Evolutionary conservation across 2,888 invertebrate species (phyloP).

Genomic region (Eupelmus urozonus): DNA sequence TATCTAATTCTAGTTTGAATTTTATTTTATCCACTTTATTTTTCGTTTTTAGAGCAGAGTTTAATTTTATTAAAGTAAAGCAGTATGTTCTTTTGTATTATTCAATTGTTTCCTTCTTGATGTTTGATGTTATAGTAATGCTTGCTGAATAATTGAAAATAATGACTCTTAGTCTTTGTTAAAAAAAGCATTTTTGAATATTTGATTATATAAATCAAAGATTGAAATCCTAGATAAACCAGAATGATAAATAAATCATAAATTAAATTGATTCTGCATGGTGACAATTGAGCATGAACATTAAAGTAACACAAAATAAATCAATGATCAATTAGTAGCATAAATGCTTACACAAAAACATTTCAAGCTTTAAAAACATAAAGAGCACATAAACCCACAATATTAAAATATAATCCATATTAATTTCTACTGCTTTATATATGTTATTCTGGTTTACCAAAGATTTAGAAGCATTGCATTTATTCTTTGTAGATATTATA

Average conservation of each 20-base stretch:
- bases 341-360: constrained; percentile 11
- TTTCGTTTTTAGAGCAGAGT: not conserved
- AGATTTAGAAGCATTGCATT: not conserved
- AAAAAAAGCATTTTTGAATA: constrained; percentile 9
- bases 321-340: not conserved
- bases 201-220: not conserved
- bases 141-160: constrained; percentile 38
- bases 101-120: constrained; percentile 7
- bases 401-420: not conserved
- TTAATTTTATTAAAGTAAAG: constrained; percentile 35
- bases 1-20: constrained; percentile 2
- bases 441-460: constrained; percentile 30
- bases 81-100: constrained; percentile 13
- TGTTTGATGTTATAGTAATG: constrained; percentile 40
- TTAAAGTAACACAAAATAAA: constrained; percentile 27
- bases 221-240: constrained; percentile 17
- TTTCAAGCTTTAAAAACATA: too few species aligned
- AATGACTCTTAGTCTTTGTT: constrained; percentile 12
- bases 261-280: constrained; percentile 39
- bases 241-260: constrained; percentile 29
- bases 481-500: too few species aligned
- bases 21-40: constrained; percentile 24
- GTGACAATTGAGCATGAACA: constrained; percentile 25
- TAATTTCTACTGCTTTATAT: constrained; percentile 17
- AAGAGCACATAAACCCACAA: not conserved